These are phyloP conservation scores for Rugalucina vietnamica DNA, from an alignment of 2,888 invertebrate genomes.

Conservation along the genomic window DNA sequence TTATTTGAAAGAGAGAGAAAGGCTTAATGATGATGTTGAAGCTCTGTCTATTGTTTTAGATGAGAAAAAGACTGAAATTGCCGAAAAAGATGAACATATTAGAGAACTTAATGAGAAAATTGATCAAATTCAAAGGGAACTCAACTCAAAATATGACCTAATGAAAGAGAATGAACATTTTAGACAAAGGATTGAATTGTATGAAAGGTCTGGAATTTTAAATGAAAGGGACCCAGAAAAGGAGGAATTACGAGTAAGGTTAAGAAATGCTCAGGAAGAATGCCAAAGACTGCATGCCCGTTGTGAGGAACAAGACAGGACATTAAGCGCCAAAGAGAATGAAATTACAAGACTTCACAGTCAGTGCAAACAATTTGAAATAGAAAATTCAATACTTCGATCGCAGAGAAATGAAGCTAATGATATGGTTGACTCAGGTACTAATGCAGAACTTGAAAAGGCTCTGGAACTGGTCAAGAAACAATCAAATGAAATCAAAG, in stretches of 20 bases:
- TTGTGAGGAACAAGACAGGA: conserved; percentile 29
- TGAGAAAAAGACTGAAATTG: conserved; percentile 7
- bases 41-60: conserved; percentile 8
- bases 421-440: conserved; percentile 12
- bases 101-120: conserved; percentile 23
- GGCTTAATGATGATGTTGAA: conserved; percentile 13
- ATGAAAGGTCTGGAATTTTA: neutral
- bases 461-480: conserved; percentile 38
- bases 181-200: conserved; percentile 17
- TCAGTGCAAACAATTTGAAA: conserved; percentile 54
- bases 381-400: conserved; percentile 46
- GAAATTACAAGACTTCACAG: conserved; percentile 40
- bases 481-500: conserved; percentile 29
- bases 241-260: conserved; percentile 23
- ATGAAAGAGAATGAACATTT: neutral
- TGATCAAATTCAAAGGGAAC: neutral
- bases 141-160: neutral
- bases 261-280: conserved; percentile 39
- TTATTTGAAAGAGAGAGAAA: conserved; percentile 26
- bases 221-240: conserved; percentile 31
- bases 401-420: conserved; percentile 46
- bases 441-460: conserved; percentile 20
- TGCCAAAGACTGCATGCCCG: conserved; percentile 9
- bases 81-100: conserved; percentile 30
- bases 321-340: conserved; percentile 25